Percentiles rank a stretch among this genome's conserved stretches.
phyloP scores from a whole-genome alignment of 2,113 vertebrate genomes.

The Drymodes brunneopygia region DNA sequence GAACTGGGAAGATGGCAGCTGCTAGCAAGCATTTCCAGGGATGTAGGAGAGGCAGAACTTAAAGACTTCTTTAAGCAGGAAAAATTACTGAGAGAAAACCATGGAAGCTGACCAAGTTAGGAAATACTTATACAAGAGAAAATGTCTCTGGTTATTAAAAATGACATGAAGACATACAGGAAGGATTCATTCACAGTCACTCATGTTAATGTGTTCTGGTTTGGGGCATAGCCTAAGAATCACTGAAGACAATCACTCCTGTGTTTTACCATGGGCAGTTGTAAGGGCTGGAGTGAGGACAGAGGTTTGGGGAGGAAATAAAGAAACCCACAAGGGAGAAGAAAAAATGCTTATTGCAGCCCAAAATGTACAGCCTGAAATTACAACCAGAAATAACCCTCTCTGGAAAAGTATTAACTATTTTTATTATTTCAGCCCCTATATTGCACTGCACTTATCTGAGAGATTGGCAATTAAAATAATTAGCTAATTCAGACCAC shows the following conservation, averaged over 20 bases:
- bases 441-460: neutral
- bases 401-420: neutral
- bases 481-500: neutral
- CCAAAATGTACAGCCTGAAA: neutral
- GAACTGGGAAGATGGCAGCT: neutral
- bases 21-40: neutral
- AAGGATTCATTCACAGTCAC: neutral
- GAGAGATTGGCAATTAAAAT: neutral
- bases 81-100: neutral
- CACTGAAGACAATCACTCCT: neutral
- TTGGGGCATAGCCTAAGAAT: neutral
- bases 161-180: neutral
- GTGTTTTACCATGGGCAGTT: neutral
- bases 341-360: neutral
- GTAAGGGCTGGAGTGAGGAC: neutral
- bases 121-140: neutral
- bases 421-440: neutral
- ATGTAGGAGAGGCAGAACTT: neutral
- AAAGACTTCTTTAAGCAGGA: neutral
- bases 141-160: neutral
- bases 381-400: neutral
- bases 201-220: neutral
- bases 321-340: neutral
- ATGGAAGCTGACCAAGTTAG: neutral
- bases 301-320: neutral